Percentiles rank a stretch among this genome's conserved stretches.
These are phyloP conservation scores for Clarias pachynema DNA, from an alignment of 2,797 vertebrate genomes.

Conservation along the genomic window DNA sequence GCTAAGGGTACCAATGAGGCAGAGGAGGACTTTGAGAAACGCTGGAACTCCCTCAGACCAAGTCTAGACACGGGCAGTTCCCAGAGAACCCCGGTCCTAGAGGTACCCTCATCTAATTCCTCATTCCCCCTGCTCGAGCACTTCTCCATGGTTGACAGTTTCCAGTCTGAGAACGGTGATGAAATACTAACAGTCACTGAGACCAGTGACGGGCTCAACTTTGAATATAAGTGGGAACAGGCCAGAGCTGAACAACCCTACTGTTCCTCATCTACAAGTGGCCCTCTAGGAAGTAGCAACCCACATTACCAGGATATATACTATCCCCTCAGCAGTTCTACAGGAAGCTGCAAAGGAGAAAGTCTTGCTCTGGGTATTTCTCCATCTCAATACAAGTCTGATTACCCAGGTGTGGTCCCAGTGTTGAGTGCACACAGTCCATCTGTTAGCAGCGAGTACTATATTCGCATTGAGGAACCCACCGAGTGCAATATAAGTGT, in stretches of 20 bases:
- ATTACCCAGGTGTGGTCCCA: constrained; percentile 85
- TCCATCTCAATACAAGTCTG: constrained; percentile 85
- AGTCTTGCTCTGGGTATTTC: constrained; percentile 80
- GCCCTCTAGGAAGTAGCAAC: constrained; percentile 78
- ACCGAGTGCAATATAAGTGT: constrained; percentile 80
- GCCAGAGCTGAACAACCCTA: constrained; percentile 82
- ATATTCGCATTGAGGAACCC: constrained; percentile 93
- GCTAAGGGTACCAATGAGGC: constrained; percentile 87
- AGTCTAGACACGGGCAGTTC: constrained; percentile 71
- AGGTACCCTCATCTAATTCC: constrained; percentile 74
- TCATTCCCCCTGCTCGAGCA: constrained; percentile 91
- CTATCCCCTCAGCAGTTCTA: constrained; percentile 73
- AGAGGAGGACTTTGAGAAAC: constrained; percentile 91
- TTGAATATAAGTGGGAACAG: constrained; percentile 97
- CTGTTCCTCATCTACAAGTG: constrained; percentile 77
- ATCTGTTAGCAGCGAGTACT: constrained; percentile 91
- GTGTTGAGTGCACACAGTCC: constrained; percentile 93
- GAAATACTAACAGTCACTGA: constrained; percentile 95
- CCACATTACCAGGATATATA: constrained; percentile 86
- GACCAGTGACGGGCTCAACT: constrained; percentile 94
- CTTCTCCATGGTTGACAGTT: constrained; percentile 83
- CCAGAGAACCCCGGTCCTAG: constrained; percentile 69
- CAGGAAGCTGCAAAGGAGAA: constrained; percentile 67
- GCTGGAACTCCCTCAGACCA: constrained; percentile 93
- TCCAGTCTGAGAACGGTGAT: constrained; percentile 85